Evolutionary conservation across 2,888 invertebrate genomes (phyloP).

Genomic region (Eupeodes luniger): DNA sequence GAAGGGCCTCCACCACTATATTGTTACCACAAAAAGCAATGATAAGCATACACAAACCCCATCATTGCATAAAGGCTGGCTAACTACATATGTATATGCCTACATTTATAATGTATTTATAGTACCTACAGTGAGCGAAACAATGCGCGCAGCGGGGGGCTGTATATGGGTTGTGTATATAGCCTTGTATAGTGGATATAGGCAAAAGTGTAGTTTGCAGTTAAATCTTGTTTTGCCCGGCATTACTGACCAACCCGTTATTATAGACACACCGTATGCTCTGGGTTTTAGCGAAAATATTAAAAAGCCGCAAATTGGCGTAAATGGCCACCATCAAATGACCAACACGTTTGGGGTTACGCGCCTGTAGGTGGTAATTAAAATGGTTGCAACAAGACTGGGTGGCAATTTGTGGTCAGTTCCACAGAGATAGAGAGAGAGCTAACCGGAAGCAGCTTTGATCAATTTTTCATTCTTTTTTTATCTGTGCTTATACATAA

Average conservation of each 20-base stretch:
- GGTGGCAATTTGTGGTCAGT: constrained; percentile 70
- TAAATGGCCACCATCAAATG: constrained; percentile 79
- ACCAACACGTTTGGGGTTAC: constrained; percentile 72
- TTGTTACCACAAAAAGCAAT: constrained; percentile 76
- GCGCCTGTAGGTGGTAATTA: constrained; percentile 67
- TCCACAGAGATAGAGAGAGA: not conserved
- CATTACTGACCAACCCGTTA: constrained; percentile 79
- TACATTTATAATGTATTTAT: too few relatives aligned
- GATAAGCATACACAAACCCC: constrained; percentile 69
- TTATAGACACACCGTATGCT: constrained; percentile 61
- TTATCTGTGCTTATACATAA: too few relatives aligned
- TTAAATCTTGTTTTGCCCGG: constrained; percentile 78
- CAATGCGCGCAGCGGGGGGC: constrained; percentile 3
- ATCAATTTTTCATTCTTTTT: constrained; percentile 37
- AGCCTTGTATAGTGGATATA: not conserved
- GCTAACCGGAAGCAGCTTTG: constrained; percentile 58
- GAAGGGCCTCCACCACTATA: constrained; percentile 64
- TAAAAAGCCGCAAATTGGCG: constrained; percentile 82
- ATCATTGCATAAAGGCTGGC: not conserved
- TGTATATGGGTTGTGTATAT: not conserved
- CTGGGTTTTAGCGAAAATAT: constrained; percentile 76
- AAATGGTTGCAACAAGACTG: constrained; percentile 47
- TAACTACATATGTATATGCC: not conserved
- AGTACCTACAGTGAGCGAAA: too few relatives aligned
- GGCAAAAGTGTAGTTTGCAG: constrained; percentile 68